Conservation (phyloP, 2,888 invertebrate genomes). For the Pterostichus madidus region DNA sequence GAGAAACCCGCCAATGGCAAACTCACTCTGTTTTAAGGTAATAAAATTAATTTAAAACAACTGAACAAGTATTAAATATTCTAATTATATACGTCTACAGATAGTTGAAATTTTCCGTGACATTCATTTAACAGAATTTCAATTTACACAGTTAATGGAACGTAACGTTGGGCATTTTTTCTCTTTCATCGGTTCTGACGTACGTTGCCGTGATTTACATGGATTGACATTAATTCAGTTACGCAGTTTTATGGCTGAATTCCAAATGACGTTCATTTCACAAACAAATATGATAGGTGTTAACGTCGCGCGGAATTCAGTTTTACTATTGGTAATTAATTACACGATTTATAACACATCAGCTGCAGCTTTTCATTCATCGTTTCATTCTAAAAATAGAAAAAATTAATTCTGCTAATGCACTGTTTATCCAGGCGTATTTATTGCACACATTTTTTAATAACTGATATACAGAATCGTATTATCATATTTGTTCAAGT, state of each 20-base stretch:
- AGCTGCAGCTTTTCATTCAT: conserved; percentile 35
- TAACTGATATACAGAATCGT: no score
- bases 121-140: neutral
- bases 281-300: conserved; percentile 43
- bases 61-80: no score
- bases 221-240: conserved; percentile 40
- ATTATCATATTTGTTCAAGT: no score
- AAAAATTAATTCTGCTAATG: conserved; percentile 17
- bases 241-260: conserved; percentile 34
- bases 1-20: no score
- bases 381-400: conserved; percentile 25
- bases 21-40: no score
- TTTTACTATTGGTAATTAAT: conserved; percentile 40
- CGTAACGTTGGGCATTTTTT: neutral
- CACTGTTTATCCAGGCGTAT: neutral
- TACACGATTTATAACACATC: neutral
- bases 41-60: no score
- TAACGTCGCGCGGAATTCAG: conserved; percentile 28
- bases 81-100: no score
- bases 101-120: no score
- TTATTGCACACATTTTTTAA: neutral
- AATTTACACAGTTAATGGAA: conserved; percentile 15
- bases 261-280: conserved; percentile 38
- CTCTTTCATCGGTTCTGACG: neutral
- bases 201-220: conserved; percentile 14